These are phyloP conservation scores for Nanorana parkeri DNA, from an alignment of 2,113 vertebrate species.

Conservation along the genomic window DNA sequence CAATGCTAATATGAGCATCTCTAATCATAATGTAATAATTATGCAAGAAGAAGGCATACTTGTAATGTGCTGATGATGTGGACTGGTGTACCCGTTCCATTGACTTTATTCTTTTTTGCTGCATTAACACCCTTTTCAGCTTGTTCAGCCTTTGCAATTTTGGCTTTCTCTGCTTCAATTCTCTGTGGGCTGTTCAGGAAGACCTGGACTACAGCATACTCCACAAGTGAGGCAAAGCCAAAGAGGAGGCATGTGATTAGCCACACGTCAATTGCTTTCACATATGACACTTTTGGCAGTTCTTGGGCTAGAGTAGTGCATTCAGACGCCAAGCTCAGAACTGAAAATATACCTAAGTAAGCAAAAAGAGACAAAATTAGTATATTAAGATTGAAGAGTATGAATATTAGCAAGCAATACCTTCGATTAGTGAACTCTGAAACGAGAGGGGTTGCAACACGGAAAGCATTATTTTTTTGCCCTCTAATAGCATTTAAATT, in stretches of 20 bases:
- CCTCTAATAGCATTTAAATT: too few relatives aligned
- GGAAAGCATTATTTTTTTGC: too few relatives aligned
- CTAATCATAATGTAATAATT: too few relatives aligned
- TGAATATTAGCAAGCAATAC: too few relatives aligned
- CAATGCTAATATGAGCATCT: too few relatives aligned
- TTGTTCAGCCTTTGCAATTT: conserved; percentile 90
- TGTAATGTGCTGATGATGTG: conserved; percentile 97
- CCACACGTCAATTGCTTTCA: conserved; percentile 98
- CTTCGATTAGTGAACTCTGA: too few relatives aligned
- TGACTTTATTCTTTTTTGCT: conserved; percentile 87
- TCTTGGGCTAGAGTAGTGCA: conserved; percentile 94
- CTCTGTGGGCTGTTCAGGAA: conserved; percentile 95
- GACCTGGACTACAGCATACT: conserved; percentile 97
- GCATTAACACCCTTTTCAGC: conserved; percentile 77
- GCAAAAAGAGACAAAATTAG: neutral
- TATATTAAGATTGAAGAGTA: too few relatives aligned
- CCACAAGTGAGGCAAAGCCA: conserved; percentile 95
- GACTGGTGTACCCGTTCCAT: conserved; percentile 91
- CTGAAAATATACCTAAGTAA: conserved; percentile 91
- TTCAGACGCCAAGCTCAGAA: conserved; percentile 97
- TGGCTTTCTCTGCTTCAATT: conserved; percentile 93
- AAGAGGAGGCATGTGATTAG: conserved; percentile 98
- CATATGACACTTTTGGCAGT: conserved; percentile 96
- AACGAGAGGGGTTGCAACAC: too few relatives aligned
- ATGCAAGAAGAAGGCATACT: conserved; percentile 71